Base-by-base conservation (phyloP, 2,888 invertebrate genomes). In the Physocephala rufipes region DNA sequence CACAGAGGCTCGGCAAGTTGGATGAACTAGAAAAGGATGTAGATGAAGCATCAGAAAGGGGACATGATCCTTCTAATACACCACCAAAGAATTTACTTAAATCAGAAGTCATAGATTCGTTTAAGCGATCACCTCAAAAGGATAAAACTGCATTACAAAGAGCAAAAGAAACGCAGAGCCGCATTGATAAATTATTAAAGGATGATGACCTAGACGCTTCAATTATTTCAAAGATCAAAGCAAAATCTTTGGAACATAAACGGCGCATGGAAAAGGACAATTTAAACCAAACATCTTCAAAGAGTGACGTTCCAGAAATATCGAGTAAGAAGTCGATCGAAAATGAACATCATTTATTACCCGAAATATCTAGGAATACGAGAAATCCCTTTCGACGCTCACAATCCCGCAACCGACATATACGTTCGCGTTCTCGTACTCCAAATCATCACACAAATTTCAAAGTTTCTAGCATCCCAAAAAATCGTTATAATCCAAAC, bases 161-260 rank as follows among this genome's bases (percentile, higher is more conserved):
- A 24, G 74, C 77, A 63, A 79, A 78, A 30, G 84, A 82, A 67
- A 83, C 82, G 73, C 82, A 83, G 36, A 80, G 77, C 65, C 79
- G 83, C 15, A 84, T 83, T 67, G 84, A 79, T 2, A 83, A 82
- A 28, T 71, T 83, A 69, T 76, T 83, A 9, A 78, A 83, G 55
- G 83, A 82, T 4, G 78, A 81, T 15, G 84, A 82, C 70, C 74
- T 81, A 19, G 78, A 82, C 61, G 71, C 79, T 26, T 81, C 82
- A 28, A 74, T 78, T 9, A 75, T 83, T 69, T 58, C 80, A 59
- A 81, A 78, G 59, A 76, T 74, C 2, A 77, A 76, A 51, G 80
- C 77, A 49, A 76, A 78, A 51, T 69, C 81, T 19, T 28, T 80
- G 30, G 55, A 72, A 28, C 80, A 79, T 9, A 79, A 81, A 36